A percentile compares a stretch with the other conserved stretches of the same genome.
These are phyloP conservation scores for Drepana falcataria DNA, from an alignment of 2,888 invertebrate genomes.

Conservation along the genomic window DNA sequence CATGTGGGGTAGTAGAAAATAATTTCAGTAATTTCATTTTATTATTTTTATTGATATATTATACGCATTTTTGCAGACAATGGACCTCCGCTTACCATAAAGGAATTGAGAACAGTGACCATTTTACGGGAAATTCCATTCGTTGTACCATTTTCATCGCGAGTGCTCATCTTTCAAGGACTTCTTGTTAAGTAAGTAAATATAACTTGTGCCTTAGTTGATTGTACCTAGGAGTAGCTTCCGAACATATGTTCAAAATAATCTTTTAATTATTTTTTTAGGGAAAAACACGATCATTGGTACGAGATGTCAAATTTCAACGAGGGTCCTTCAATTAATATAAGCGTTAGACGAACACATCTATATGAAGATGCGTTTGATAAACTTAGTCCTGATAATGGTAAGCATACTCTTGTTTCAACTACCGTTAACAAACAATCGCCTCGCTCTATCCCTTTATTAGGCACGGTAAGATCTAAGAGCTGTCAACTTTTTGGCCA, in stretches of 20 bases:
- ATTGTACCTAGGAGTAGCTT: too few species aligned
- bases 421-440: neutral
- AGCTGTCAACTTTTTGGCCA: too few species aligned
- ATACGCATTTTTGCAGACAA: conserved; percentile 82
- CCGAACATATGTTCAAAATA: neutral
- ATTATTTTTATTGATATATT: too few species aligned
- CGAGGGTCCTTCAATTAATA: conserved; percentile 85
- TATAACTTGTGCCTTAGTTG: too few species aligned
- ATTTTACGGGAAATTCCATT: conserved; percentile 96
- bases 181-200: conserved; percentile 68
- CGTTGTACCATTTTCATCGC: conserved; percentile 92
- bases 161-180: conserved; percentile 91
- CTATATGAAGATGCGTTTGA: conserved; percentile 99
- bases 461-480: neutral
- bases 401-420: conserved; percentile 64
- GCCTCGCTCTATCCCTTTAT: neutral
- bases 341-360: conserved; percentile 91
- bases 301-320: conserved; percentile 86
- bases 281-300: conserved; percentile 85
- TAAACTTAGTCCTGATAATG: conserved; percentile 92
- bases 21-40: too few species aligned
- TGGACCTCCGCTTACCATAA: conserved; percentile 90
- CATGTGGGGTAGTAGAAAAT: too few species aligned
- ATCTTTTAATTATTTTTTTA: conserved; percentile 22
- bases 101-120: conserved; percentile 91